Percentiles rank a stretch among this genome's conserved stretches.
phyloP scores from a whole-genome alignment of 2,888 invertebrate genomes.

The Abscondita cerata region DNA sequence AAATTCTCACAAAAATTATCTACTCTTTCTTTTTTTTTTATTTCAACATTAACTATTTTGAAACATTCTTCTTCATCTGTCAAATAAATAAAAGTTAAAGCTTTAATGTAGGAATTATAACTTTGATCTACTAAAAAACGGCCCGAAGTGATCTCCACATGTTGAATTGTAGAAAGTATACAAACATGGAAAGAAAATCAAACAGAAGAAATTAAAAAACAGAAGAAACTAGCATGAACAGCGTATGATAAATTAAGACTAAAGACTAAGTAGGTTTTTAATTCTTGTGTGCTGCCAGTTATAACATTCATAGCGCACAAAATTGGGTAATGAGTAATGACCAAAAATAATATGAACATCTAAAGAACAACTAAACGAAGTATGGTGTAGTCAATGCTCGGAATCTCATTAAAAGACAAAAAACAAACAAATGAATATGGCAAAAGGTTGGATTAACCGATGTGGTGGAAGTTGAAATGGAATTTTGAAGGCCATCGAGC shows the following conservation, averaged over 20 bases:
- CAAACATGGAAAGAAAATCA: conserved; percentile 6
- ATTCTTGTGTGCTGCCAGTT: conserved; percentile 3
- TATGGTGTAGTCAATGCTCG: neutral
- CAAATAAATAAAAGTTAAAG: too few species aligned
- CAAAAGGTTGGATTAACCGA: neutral
- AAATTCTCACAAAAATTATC: too few species aligned
- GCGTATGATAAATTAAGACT: neutral
- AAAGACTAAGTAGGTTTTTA: conserved; percentile 7
- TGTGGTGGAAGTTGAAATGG: conserved; percentile 6
- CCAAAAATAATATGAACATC: conserved; percentile 1
- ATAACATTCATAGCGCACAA: conserved; percentile 8
- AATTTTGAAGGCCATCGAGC: neutral
- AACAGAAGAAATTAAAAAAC: conserved; percentile 10
- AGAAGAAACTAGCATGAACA: conserved; percentile 6
- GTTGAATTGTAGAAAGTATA: too few species aligned
- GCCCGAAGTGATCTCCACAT: too few species aligned
- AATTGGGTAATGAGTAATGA: conserved; percentile 7
- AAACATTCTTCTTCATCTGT: too few species aligned
- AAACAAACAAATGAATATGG: neutral
- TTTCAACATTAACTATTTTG: too few species aligned
- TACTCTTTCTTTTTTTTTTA: too few species aligned
- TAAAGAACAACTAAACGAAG: neutral
- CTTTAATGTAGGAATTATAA: too few species aligned
- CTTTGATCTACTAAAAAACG: too few species aligned
- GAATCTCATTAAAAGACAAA: conserved; percentile 6